Base-by-base conservation (phyloP, 2,888 invertebrate species). In the Nomada fabriciana region DNA sequence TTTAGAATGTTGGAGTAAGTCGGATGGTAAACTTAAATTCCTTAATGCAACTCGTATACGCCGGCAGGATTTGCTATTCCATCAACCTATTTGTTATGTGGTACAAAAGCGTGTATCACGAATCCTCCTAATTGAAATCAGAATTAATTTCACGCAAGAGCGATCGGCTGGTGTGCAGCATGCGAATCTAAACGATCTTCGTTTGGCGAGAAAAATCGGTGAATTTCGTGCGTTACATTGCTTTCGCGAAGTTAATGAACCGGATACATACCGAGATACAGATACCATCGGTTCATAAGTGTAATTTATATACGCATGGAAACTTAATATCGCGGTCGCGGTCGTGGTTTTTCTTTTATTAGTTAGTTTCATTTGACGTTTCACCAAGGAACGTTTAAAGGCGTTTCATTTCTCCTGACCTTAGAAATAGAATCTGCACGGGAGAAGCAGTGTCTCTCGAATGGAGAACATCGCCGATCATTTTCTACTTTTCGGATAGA, bases 11-110 rank as follows among this genome's bases (percentile, higher is more conserved):
- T 23, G 11, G 25, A 74, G 55, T 57, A 63, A 50, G 60, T 63
- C 70, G 53, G n/a, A 52, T 29, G 47, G 47, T 47, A 10, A 47
- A 47, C 42, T 68, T 53, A 55, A 52, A 73, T 74, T 73, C 71
- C 71, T 52, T 67, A 74, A 64, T 57, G 77, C 70, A 61, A 71
- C 84, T 83, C 76, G 85, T 86, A 70, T 60, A 53, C 23, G 42
- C 60, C 72, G 70, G 3, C 80, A 61, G 77, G 87, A 5, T 79
- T 80, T 73, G 77, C 76, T 75, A 82, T 85, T 89, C 82, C 69
- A 76, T 84, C 88, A 90, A 89, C 90, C 91, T 80, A 91, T 63
- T 91, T 91, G 83, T 85, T 84, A 91, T 90, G 83, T 90, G 79
- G 91, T 83, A 81, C 91, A 81, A 57, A 68, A 65, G 68, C 71